A percentile compares a stretch with the other conserved stretches of the same genome.
Evolutionary conservation across 2,797 vertebrate species (phyloP).

Genomic region (Rhodeus uyekii): DNA sequence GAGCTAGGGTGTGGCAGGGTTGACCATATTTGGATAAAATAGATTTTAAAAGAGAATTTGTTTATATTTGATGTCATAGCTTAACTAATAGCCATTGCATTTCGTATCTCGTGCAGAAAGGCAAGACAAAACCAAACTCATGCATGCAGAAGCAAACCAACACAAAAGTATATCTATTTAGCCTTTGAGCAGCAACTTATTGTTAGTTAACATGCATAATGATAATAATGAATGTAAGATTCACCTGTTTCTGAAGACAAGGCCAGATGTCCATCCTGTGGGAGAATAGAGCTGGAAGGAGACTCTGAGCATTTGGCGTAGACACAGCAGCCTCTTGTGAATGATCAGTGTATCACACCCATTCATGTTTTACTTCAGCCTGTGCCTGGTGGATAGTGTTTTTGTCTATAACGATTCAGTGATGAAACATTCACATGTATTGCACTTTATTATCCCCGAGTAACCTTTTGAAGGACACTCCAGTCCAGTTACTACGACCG

Average conservation of each 20-base stretch:
- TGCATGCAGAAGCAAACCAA: neutral
- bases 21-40: neutral
- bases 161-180: neutral
- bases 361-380: constrained; percentile 23
- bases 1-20: constrained; percentile 49
- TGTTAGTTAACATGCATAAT: neutral
- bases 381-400: constrained; percentile 12
- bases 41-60: neutral
- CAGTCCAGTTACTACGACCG: neutral
- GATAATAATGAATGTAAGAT: neutral
- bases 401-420: constrained; percentile 7
- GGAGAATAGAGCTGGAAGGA: no score
- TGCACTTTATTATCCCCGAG: constrained; percentile 40
- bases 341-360: constrained; percentile 27
- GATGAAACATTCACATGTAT: constrained; percentile 16
- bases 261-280: neutral
- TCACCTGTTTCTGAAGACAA: constrained; percentile 30
- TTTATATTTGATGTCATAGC: neutral
- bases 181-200: neutral
- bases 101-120: neutral
- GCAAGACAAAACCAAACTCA: neutral
- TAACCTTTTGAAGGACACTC: neutral
- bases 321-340: constrained; percentile 47
- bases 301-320: constrained; percentile 35
- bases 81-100: neutral